phyloP scores from a whole-genome alignment of 2,113 vertebrate species.

The Podilymbus podiceps region DNA sequence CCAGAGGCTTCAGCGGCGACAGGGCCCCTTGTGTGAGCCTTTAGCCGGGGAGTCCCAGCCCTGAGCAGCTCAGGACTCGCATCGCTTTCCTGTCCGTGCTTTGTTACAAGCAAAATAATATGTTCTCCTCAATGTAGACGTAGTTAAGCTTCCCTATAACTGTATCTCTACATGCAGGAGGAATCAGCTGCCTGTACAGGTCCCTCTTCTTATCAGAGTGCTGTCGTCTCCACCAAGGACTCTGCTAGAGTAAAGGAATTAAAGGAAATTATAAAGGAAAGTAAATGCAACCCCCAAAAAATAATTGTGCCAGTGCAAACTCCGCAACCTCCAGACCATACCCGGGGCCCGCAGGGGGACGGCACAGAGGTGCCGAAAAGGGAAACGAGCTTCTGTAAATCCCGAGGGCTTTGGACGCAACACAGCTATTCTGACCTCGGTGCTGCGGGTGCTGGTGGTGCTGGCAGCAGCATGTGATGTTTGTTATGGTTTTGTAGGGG shows the following conservation, averaged over 20 bases:
- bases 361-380: background rate
- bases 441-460: accelerated
- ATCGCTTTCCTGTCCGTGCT: background rate
- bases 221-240: background rate
- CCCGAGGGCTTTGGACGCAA: background rate
- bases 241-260: background rate
- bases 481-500: background rate
- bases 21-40: background rate
- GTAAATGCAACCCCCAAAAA: background rate
- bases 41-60: background rate
- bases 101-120: background rate
- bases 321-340: background rate
- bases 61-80: background rate
- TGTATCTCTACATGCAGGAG: background rate
- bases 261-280: background rate
- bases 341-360: accelerated
- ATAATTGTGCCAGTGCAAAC: background rate
- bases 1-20: accelerated
- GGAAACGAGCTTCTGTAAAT: background rate
- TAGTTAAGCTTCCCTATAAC: background rate
- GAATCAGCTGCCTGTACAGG: background rate
- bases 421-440: accelerated
- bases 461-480: background rate
- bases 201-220: accelerated
- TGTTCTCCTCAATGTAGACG: accelerated